phyloP scores from a whole-genome alignment of 2,113 vertebrate species.

The Vulpes lagopus region DNA sequence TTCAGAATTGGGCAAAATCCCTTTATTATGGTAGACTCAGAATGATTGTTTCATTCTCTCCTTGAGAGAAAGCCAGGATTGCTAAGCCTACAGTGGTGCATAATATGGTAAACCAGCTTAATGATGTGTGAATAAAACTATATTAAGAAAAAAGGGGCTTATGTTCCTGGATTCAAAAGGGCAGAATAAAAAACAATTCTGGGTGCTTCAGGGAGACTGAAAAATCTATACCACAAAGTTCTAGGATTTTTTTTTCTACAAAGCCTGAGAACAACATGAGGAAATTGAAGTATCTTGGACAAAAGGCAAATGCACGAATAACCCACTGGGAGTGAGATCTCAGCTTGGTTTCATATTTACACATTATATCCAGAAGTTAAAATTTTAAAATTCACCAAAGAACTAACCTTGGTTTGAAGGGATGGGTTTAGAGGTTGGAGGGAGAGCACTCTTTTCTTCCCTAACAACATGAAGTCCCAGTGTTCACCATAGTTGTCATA shows the following conservation, averaged over 20 bases:
- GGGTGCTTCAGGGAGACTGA: slow-evolving; percentile 65
- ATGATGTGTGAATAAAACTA: slow-evolving; percentile 68
- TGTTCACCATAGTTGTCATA: slow-evolving; percentile 35
- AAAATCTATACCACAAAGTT: slow-evolving; percentile 71
- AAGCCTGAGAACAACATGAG: slow-evolving; percentile 67
- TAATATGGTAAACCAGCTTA: slow-evolving; percentile 74
- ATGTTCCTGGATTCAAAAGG: slow-evolving; percentile 25
- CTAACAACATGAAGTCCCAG: background rate
- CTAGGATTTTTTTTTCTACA: slow-evolving; percentile 38
- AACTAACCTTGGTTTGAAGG: slow-evolving; percentile 49
- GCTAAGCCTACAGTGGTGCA: slow-evolving; percentile 52
- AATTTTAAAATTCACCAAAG: slow-evolving; percentile 51
- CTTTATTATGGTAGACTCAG: slow-evolving; percentile 54
- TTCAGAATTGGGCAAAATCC: slow-evolving; percentile 61
- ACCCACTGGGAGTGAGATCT: slow-evolving; percentile 27
- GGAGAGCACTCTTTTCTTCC: background rate
- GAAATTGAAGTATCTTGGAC: slow-evolving; percentile 56
- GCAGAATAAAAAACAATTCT: slow-evolving; percentile 42
- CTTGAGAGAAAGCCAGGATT: slow-evolving; percentile 55
- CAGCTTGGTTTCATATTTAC: slow-evolving; percentile 64
- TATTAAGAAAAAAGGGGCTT: slow-evolving; percentile 53
- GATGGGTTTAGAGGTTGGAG: background rate
- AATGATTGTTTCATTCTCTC: slow-evolving; percentile 69
- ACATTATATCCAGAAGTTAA: slow-evolving; percentile 66
- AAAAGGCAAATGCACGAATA: slow-evolving; percentile 65